These are phyloP conservation scores for Vimba vimba DNA, from an alignment of 2,113 vertebrate species.

Conservation along the genomic window DNA sequence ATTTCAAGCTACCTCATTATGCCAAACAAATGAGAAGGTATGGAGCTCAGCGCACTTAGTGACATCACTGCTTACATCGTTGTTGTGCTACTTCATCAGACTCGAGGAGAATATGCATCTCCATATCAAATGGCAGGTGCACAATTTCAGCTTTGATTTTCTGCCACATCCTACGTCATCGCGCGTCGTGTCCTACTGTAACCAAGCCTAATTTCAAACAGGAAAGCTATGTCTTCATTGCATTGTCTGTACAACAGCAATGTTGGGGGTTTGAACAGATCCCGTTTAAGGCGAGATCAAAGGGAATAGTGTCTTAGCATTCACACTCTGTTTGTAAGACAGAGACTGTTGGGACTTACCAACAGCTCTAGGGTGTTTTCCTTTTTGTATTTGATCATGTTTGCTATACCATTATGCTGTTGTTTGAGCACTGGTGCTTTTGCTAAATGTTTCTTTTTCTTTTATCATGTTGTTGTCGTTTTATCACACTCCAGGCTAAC, in stretches of 20 bases:
- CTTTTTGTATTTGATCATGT: constrained; percentile 4
- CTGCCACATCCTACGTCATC: constrained; percentile 10
- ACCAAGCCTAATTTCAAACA: background rate
- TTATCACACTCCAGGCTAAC: background rate
- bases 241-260: constrained; percentile 23
- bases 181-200: background rate
- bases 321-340: constrained; percentile 37
- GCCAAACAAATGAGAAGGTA: background rate
- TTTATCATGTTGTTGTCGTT: background rate
- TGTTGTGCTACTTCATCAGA: constrained; percentile 22
- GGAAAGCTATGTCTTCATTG: background rate
- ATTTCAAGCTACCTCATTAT: constrained; percentile 19
- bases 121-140: constrained; percentile 21
- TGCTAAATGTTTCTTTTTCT: constrained; percentile 8
- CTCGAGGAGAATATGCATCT: background rate
- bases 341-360: constrained; percentile 7
- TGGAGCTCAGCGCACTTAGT: background rate
- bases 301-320: background rate
- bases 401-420: background rate
- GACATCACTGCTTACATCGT: constrained; percentile 9
- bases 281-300: constrained; percentile 27
- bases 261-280: constrained; percentile 24
- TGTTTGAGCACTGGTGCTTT: constrained; percentile 11
- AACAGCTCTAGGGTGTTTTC: constrained; percentile 36
- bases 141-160: constrained; percentile 23